Evolutionary conservation across 2,797 vertebrate genomes (phyloP), one percentile per base, ranked within the genome.

Genomic region (Anguilla obscura): DNA sequence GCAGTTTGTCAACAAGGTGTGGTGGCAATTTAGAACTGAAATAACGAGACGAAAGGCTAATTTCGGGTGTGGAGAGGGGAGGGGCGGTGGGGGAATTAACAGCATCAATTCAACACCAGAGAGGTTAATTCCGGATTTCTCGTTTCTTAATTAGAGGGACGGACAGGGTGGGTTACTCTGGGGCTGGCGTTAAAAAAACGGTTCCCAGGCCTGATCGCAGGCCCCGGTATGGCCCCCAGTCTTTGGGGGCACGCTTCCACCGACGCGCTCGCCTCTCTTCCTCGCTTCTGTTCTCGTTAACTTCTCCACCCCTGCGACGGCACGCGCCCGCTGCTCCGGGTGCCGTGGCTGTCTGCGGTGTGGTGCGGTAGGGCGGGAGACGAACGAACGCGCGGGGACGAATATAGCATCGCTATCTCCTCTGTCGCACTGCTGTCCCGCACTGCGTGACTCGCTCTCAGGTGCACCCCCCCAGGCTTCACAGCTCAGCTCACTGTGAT

Each of bases 281-380:
- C 79, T 48, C 83, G 5, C 21, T 30, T 58, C 16, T 69, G 63
- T 69, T 7, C 83, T 84, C 50, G 14, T 84, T 84, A 84, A 84
- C 52, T 84, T 58, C 18, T 16, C 83, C 50, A 84, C 83, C 83
- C 52, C 14, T 84, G 83, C 24, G 52, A 58, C 1, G 27, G 50
- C 9, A 27, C 45, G 21, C 79, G 0, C 74, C 45, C 21, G 1
- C 7, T 9, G 21, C 79, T 6, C 24, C 2, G 45, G 18, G 21
- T n/a, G 45, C 18, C 9, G 86, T 88, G 88, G 86, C 86, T 69
- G 85, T 8, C n/a, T 92, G 93, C 94, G 90, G 93, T 89, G 86
- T 76, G 80, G 94, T 93, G 93, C 94, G 90, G 93, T 89, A 86
- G 83, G 80, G 94, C 94, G 92, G 93, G 95, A 87, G 94, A 93